Base-by-base conservation (phyloP, 2,797 vertebrate species). In the Morus bassanus region DNA sequence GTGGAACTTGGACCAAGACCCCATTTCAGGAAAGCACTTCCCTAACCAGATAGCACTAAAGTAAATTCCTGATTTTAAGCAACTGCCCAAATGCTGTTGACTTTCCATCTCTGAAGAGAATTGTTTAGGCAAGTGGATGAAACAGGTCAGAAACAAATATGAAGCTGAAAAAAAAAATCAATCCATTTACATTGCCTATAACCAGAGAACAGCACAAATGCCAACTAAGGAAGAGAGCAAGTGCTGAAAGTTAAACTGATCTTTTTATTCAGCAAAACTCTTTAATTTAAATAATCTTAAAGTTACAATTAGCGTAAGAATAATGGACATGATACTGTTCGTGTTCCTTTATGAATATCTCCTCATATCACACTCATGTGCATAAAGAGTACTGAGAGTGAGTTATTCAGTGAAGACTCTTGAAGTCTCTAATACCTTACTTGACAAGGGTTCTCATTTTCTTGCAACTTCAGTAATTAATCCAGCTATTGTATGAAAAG, bases 21-120 rank as follows among this genome's bases (percentile, higher is more conserved):
- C 8, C 17, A 13, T 87, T 85, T 89, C 45, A 74, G 84, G 81
- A 94, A 88, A 92, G 64, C n/a, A 37, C 69, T 77, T 89, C 73
- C 50, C 41, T 85, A 48, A 75, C 64, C 87, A 23, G 10, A 33
- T 39, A 85, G 50, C 23, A 28, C 53, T 70, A 7, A 82, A 80
- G 60, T 53, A 53, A 91, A 95, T 89, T 78, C 85, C 73, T 78
- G 57, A 57, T 89, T 83, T 88, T 83, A 91, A 85, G 51, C 60
- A 77, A 39, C 28, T 4, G 1, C 37, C 16, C 41, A 56, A 83
- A 90, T 68, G 31, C 43, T 0, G 0, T n/a, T 50, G 83, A 41
- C 33, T 89, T 88, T 85, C 45, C 24, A 14, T 53, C 77, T 91
- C 10, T 21, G 54, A 53, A n/a, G 50, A 76, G 45, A 64, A 41